Conservation (phyloP, 2,113 vertebrate species). For the Puffinus mauretanicus region DNA sequence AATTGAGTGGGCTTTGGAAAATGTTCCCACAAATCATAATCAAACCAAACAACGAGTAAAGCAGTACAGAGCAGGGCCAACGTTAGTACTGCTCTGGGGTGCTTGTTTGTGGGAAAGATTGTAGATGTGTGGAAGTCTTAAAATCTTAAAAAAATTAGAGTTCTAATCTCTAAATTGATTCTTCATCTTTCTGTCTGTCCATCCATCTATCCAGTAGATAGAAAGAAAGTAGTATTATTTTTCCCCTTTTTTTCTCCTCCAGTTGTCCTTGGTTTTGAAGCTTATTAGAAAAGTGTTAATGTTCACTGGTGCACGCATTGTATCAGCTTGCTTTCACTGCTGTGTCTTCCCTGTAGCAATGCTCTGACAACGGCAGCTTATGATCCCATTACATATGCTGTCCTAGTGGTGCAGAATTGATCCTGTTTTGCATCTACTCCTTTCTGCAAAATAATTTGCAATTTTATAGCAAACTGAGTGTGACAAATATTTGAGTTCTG, state of each 20-base stretch:
- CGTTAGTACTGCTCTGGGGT: background rate
- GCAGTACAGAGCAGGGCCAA: background rate
- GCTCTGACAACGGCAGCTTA: background rate
- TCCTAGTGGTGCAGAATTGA: background rate
- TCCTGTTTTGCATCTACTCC: background rate
- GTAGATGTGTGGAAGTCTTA: background rate
- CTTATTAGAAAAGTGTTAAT: background rate
- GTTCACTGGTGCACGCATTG: background rate
- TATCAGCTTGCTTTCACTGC: background rate
- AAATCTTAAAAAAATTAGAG: accelerated
- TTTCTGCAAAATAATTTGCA: background rate
- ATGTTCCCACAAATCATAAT: background rate
- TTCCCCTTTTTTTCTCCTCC: background rate
- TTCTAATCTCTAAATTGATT: background rate
- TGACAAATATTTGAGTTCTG: background rate
- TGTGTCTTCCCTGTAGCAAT: background rate
- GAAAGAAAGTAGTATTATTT: background rate
- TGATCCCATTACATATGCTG: background rate
- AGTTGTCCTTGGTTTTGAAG: background rate
- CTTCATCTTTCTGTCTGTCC: background rate
- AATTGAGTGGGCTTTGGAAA: background rate
- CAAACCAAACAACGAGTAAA: background rate
- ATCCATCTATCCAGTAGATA: background rate
- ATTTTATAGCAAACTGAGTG: background rate
- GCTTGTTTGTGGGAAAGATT: background rate